phyloP scores from a whole-genome alignment of 64 coral and sea anemone species.

The Orbicella faveolata region DNA sequence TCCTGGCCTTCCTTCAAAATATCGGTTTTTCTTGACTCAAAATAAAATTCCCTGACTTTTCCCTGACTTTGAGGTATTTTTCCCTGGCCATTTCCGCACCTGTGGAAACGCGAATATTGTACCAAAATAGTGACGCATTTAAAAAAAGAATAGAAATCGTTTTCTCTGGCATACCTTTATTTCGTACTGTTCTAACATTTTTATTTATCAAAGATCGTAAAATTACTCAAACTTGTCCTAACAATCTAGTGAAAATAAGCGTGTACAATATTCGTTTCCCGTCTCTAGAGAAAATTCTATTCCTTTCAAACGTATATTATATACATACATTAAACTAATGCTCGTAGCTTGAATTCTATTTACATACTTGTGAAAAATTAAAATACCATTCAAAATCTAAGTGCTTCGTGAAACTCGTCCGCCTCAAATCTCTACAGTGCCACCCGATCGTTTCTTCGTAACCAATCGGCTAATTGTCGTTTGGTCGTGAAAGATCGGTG shows the following conservation, averaged over 20 bases:
- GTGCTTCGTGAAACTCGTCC: background rate
- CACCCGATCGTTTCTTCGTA: no score
- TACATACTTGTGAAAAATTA: constrained; percentile 39
- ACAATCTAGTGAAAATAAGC: constrained; percentile 14
- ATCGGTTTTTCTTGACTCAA: no score
- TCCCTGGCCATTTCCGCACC: no score
- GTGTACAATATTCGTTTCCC: background rate
- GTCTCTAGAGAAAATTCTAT: constrained; percentile 13
- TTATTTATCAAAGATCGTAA: constrained; percentile 28
- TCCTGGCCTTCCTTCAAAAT: no score
- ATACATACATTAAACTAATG: constrained; percentile 10
- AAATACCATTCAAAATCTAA: background rate
- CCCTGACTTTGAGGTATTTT: no score
- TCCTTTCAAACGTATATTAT: constrained; percentile 20
- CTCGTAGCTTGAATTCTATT: constrained; percentile 17
- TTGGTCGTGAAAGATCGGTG: background rate
- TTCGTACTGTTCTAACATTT: background rate
- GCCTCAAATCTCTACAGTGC: background rate
- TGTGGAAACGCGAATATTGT: no score
- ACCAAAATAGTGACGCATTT: no score
- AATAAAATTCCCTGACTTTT: no score
- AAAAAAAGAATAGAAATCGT: background rate
- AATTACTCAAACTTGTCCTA: constrained; percentile 14
- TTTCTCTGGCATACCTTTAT: background rate
- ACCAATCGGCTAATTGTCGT: background rate